Base-by-base conservation (phyloP, 2,888 invertebrate genomes). In the Mythimna vitellina region DNA sequence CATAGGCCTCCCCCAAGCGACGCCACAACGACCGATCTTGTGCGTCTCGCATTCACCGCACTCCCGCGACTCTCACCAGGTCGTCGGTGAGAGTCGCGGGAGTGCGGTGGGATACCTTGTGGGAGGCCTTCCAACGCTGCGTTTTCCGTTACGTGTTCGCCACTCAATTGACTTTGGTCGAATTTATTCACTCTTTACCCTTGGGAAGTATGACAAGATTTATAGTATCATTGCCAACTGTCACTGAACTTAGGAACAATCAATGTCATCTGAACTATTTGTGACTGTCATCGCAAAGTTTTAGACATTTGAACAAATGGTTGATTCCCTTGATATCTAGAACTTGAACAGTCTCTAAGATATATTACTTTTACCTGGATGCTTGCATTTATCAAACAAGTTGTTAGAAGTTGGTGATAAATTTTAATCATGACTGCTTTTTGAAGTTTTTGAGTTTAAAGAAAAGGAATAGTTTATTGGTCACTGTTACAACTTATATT, bases 331-430 rank as follows among this genome's bases (percentile, higher is more conserved):
- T 60, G 73, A 56, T 25, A 63, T 64, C 66, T 29, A 29, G 42
- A 61, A 73, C 64, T 77, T 63, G 53, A 53, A 66, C 49, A 3
- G 22, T 61, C 46, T 63, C 22, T 1, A 5, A 79, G 53, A 71
- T 57, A 70, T 32, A 64, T 69, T 62, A 49, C 53, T 60, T 65
- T 62, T 78, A 65, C 57, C 53, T 54, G 53, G 17, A 22, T 61
- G 64, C 9, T 32, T 57, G 56, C 61, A 62, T 76, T 76, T 78
- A 46, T 78, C 46, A 78, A 65, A 78, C n/a, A 54, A 72, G 63
- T 75, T 70, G 56, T 56, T 56, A 32, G 46, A 53, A 76, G 35
- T 57, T 22, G 8, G 51, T 35, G 57, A 42, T 25, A 17, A 42
- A 62, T 51, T 51, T 29, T 17, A 57, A 7, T 46, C 46, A 42